Percentiles rank a stretch among this genome's conserved stretches.
Evolutionary conservation across 2,113 vertebrate genomes (phyloP).

Genomic region (Corythornis cristatus): DNA sequence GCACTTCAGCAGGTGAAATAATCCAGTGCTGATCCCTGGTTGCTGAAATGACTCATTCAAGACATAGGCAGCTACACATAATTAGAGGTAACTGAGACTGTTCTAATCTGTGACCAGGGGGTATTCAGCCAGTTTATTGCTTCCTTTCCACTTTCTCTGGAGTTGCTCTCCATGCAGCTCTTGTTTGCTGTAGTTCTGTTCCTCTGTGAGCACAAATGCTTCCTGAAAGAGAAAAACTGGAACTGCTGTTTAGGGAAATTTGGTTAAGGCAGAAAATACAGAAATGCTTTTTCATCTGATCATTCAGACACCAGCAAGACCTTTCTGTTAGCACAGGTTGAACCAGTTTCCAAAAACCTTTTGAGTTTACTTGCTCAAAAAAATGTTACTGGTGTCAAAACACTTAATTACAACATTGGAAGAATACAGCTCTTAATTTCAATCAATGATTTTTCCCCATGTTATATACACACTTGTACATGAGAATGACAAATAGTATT

Average conservation of each 20-base stretch:
- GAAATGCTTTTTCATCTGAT: background rate
- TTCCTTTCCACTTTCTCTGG: background rate
- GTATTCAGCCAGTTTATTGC: background rate
- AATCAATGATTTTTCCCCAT: background rate
- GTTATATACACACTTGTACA: background rate
- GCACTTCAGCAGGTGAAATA: background rate
- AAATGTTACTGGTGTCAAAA: background rate
- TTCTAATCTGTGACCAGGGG: background rate
- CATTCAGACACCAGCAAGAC: background rate
- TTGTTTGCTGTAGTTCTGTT: background rate
- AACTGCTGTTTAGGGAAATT: background rate
- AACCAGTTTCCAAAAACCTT: background rate
- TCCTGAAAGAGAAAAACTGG: background rate
- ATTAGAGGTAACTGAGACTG: background rate
- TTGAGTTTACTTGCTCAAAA: background rate
- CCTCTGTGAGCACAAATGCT: background rate
- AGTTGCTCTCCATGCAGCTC: background rate
- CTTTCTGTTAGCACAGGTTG: background rate
- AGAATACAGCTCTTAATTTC: background rate
- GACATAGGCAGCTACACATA: background rate
- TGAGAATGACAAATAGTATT: background rate
- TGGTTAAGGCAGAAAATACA: background rate
- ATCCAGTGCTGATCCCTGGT: background rate
- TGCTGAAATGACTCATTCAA: background rate
- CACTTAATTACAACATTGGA: background rate